Evolutionary conservation across 2,113 vertebrate genomes (phyloP), one percentile per base, ranked within the genome.

Genomic region (Oceanites oceanicus): DNA sequence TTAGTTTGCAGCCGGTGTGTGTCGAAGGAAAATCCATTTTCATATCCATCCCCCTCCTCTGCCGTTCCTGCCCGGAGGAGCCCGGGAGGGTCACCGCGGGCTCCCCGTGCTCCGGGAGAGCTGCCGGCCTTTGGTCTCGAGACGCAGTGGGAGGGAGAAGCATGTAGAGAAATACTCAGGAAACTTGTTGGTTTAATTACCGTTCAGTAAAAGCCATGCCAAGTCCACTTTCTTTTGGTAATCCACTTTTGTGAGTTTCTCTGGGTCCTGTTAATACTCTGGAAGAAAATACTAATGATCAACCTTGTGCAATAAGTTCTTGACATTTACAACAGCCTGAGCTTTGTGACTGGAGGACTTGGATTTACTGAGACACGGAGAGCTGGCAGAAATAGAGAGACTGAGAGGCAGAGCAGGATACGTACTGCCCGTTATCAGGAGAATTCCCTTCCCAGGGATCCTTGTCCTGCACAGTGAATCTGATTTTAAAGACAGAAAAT

Each of bases 141-240:
- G 73, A 56, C 55, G 49, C 88, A 86, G 80, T 55, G 67, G n/a
- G 53, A 95, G 88, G 89, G 96, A 97, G 88, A 82, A 90, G 45
- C 79, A 11, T 4, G 83, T 66, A 90, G 93, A 94, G 94, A 96
- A 97, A 92, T 96, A 97, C 97, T 98, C 98, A 98, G 98, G 98
- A 98, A 98, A 97, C 82, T 93, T 75, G 71, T 86, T 97, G 94
- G 88, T 97, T 96, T 96, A 95, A 95, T 97, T 92, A 61, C 92
- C 73, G 25, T 95, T 97, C 96, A 91, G 94, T 92, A 94, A 94
- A 96, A 98, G 96, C 97, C 91, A 96, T 97, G 95, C 95, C 92
- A 93, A 96, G 95, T 63, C 96, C 84, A 10, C 88, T 97, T 93
- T 62, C 96, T 84, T 94, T 73, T 86, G 94, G 94, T 95, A 88